These are phyloP conservation scores for Drosophila ustulata DNA, from an alignment of 2,888 invertebrate genomes.

Conservation along the genomic window DNA sequence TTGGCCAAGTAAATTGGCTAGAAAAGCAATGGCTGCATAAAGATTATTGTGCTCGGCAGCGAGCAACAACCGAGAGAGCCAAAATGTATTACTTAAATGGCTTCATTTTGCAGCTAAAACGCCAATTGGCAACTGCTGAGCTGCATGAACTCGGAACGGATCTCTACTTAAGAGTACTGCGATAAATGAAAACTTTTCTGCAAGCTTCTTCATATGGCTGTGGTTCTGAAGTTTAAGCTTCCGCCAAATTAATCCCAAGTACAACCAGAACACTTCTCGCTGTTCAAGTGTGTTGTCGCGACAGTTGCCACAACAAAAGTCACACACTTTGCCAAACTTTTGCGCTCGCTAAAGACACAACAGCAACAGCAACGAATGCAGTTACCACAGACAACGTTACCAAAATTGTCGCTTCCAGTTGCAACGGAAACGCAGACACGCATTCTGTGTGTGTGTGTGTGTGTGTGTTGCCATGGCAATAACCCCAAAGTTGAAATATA, in stretches of 20 bases:
- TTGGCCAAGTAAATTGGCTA: slow-evolving; percentile 66
- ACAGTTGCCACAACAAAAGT: slow-evolving; percentile 54
- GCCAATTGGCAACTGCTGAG: slow-evolving; percentile 60
- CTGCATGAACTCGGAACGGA: slow-evolving; percentile 37
- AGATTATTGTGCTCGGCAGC: slow-evolving; percentile 45
- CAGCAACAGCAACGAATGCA: slow-evolving; percentile 27
- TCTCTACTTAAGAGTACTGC: slow-evolving; percentile 34
- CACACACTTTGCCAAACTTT: slow-evolving; percentile 58
- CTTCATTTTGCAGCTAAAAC: slow-evolving; percentile 67
- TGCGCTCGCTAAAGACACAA: slow-evolving; percentile 50
- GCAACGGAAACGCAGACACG: slow-evolving; percentile 65
- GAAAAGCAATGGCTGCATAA: slow-evolving; percentile 50
- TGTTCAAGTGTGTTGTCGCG: slow-evolving; percentile 27
- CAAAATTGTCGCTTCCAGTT: slow-evolving; percentile 60
- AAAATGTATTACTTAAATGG: slow-evolving; percentile 60
- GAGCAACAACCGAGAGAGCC: too few relatives aligned
- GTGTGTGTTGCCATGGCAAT: slow-evolving; percentile 44
- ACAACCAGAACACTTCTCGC: background rate
- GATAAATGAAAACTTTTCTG: slow-evolving; percentile 55
- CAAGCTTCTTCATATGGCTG: slow-evolving; percentile 8
- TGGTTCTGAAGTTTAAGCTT: slow-evolving; percentile 58
- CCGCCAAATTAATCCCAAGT: slow-evolving; percentile 77
- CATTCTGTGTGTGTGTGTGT: slow-evolving; percentile 27
- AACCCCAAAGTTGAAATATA: slow-evolving; percentile 69
- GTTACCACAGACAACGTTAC: slow-evolving; percentile 43